Base-by-base conservation (phyloP, 2,113 vertebrate species). In the Taxidea taxus region DNA sequence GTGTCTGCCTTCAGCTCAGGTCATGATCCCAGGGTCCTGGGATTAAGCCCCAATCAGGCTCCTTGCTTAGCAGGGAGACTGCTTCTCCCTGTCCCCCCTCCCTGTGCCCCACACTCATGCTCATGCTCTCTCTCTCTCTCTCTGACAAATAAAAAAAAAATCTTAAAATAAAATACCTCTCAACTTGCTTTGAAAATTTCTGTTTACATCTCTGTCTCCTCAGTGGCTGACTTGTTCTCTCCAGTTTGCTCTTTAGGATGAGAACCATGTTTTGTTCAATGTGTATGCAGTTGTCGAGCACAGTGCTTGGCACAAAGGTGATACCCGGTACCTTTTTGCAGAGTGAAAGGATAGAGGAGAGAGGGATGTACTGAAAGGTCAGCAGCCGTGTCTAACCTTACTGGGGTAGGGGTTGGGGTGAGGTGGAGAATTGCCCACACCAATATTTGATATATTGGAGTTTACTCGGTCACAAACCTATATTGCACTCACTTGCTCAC, bases 331-430 rank as follows among this genome's bases (percentile, higher is more conserved):
- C 34, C 62, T 90, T 16, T 44, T 87, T 82, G 49, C 31, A 47
- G 39, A 64, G 27, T 60, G 72, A 75, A 25, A 27, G 82, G 13
- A 14, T 20, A 27, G 29, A 42, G 25, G 16, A 42, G 34, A 1
- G 4, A 75, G 18, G 86, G 15, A 87, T 8, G 25, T 37, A 6
- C 1, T 20, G 5, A 25, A 31, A 81, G 6, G 6, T 74, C 29
- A 62, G 21, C 31, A 31, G 23, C 6, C 0, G 7, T 14, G 15
- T 29, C 54, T 60, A 44, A 34, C 12, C n/a, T 64, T 34, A 37
- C 0, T 49, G 15, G 4, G 0, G 0, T 2, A 25, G 42, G 29
- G 7, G 16, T 27, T 47, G 2, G 11, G 3, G 14, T 68, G 66
- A 37, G 6, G 74, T 10, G 27, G 42, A 27, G 42, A 47, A 31